A percentile compares a stretch with the other conserved stretches of the same genome.
phyloP scores from a whole-genome alignment of 2,888 invertebrate species.

The Ophion slaviceki region DNA sequence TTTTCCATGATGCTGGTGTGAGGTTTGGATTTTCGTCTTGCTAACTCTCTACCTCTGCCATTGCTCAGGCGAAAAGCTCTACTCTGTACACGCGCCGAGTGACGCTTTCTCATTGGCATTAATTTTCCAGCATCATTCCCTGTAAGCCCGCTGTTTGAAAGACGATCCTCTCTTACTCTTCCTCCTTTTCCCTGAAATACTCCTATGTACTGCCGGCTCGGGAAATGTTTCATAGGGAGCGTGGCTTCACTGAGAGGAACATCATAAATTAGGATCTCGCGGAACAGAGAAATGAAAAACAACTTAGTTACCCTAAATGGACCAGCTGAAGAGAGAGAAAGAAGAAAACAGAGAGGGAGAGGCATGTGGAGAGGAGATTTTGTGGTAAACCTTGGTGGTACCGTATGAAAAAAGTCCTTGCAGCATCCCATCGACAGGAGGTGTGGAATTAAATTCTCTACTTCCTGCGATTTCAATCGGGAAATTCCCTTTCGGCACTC shows the following conservation, averaged over 20 bases:
- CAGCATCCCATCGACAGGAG: constrained; percentile 43
- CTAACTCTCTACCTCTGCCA: constrained; percentile 5
- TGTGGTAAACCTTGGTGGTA: not conserved
- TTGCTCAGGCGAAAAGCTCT: constrained; percentile 13
- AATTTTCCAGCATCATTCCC: constrained; percentile 57
- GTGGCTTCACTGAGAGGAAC: too few relatives aligned
- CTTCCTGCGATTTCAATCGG: constrained; percentile 68
- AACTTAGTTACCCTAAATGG: too few relatives aligned
- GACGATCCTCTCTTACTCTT: constrained; percentile 43
- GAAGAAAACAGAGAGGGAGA: not conserved
- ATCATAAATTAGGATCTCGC: too few relatives aligned
- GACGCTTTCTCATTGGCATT: constrained; percentile 56
- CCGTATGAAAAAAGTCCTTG: not conserved
- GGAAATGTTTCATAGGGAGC: not conserved
- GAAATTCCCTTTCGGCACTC: constrained; percentile 62
- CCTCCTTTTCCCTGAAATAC: not conserved
- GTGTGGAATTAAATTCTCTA: constrained; percentile 59
- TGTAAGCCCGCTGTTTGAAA: constrained; percentile 47
- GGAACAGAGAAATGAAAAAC: too few relatives aligned
- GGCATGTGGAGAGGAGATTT: too few relatives aligned
- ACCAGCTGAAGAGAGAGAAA: not conserved
- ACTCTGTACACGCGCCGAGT: constrained; percentile 35
- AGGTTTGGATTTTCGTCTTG: constrained; percentile 47
- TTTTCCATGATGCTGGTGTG: constrained; percentile 46
- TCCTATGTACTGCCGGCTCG: not conserved